phyloP scores from a whole-genome alignment of 1,140 invertebrate species.

The Hormaphis cornu region DNA sequence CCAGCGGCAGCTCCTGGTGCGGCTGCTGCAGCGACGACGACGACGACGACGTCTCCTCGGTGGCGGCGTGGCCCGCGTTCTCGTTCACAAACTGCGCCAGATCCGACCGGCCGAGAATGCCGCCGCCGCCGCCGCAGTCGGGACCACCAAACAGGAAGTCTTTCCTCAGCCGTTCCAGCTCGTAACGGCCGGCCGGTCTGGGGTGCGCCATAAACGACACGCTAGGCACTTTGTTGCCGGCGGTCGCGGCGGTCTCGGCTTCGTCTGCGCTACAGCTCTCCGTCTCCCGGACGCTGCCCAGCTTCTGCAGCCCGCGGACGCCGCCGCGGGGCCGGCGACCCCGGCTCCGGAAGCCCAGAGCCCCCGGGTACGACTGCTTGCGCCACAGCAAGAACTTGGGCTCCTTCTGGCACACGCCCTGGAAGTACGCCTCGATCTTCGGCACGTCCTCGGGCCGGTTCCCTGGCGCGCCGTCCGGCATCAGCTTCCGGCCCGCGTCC shows the following conservation, averaged over 20 bases:
- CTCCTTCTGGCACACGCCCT: conserved; percentile 66
- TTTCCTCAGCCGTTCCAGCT: conserved; percentile 54
- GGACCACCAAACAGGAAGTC: conserved; percentile 51
- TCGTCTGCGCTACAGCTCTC: conserved; percentile 51
- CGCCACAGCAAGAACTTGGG: conserved; percentile 69
- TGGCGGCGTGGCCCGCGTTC: conserved; percentile 45
- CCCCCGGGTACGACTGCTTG: conserved; percentile 66
- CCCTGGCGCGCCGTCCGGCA: conserved; percentile 59
- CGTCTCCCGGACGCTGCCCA: conserved; percentile 53
- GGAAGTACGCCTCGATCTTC: conserved; percentile 71
- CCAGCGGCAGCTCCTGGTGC: conserved; percentile 40
- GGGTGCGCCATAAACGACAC: conserved; percentile 25
- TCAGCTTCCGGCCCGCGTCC: conserved; percentile 71
- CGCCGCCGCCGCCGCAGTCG: too few species aligned
- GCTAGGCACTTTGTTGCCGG: neutral
- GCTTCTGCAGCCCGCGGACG: conserved; percentile 47
- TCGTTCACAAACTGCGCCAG: conserved; percentile 41
- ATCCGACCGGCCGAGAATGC: too few species aligned
- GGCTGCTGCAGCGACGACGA: too few species aligned
- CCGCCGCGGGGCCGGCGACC: conserved; percentile 45
- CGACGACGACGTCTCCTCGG: neutral
- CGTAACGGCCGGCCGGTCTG: conserved; percentile 48
- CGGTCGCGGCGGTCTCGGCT: conserved; percentile 44
- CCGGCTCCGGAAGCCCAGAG: conserved; percentile 48
- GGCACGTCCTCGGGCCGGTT: conserved; percentile 63